Evolutionary conservation across 1,140 invertebrate species (phyloP), one percentile per base, ranked within the genome.

Genomic region (Bombyx mandarina): DNA sequence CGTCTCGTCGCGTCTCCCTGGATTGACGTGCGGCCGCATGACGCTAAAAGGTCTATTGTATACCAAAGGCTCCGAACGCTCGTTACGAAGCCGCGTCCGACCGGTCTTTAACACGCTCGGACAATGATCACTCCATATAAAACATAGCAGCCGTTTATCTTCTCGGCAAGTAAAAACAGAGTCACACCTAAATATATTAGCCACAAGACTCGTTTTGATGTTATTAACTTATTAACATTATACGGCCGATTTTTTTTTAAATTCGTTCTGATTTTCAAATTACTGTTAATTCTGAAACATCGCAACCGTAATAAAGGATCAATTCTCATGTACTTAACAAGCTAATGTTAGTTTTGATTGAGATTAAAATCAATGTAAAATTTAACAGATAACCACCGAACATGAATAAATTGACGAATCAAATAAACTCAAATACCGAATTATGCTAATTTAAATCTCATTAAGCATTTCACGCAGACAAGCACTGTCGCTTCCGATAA

Each of bases 1-100:
- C 63, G 71, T 61, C 45, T 56, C 60, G 64, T 56, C 71, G 71
- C 64, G 67, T 62, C 66, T 63, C 69, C 57, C 51, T 67, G 71
- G 83, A 86, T 83, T 86, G 83, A 86, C 83, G 73, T 69, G 64
- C 75, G 77, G 77, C 72, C 74, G 72, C 70, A 73, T 80, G 81
- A 86, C 83, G 76, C 77, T 86, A 86, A 86, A 82, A 84, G 83
- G 83, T 84, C 83, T 84, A 86, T 86, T 86, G 82, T 86, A 86
- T 86, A 82, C 83, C 77, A 75, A 77, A 75, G 60, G 75, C 79
- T 84, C 83, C 77, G 75, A 77, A 75, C 61, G 75, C 79, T 84
- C 81, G 83, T 86, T 84, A 86, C 79, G 59, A 53, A 45, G 67
- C 69, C 69, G 66, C 66, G 63, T 58, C 73, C 73, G 69, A 83